phyloP scores from a whole-genome alignment of 2,888 invertebrate genomes.

The Zeuzera pyrina region DNA sequence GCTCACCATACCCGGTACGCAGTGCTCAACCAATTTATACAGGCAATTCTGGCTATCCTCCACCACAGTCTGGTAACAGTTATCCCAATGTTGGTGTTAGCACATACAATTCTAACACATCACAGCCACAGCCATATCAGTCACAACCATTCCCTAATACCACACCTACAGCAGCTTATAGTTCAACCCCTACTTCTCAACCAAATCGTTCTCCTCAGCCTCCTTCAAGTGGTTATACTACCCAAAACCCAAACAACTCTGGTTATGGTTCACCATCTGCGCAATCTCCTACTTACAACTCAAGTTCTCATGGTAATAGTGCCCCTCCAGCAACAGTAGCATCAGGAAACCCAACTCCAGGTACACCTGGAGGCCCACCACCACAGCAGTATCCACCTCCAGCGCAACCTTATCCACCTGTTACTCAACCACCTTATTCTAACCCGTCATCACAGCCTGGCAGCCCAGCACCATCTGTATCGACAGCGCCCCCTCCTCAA shows the following conservation, averaged over 20 bases:
- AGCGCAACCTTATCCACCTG: conserved; percentile 72
- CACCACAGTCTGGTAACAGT: conserved; percentile 53
- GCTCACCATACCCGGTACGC: conserved; percentile 58
- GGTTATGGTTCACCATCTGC: conserved; percentile 78
- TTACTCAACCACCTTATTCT: conserved; percentile 72
- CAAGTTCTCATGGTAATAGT: conserved; percentile 70
- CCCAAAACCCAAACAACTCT: conserved; percentile 68
- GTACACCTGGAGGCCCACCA: conserved; percentile 66
- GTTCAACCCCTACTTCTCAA: conserved; percentile 65
- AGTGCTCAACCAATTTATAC: conserved; percentile 58
- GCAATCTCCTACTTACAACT: conserved; percentile 76
- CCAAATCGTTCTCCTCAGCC: conserved; percentile 73
- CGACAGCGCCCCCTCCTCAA: conserved; percentile 72
- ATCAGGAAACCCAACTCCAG: conserved; percentile 61
- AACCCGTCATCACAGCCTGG: conserved; percentile 70
- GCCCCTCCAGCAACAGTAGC: conserved; percentile 63
- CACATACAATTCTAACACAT: conserved; percentile 59
- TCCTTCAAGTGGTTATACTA: conserved; percentile 67
- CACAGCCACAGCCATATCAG: conserved; percentile 65
- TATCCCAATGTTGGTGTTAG: conserved; percentile 65
- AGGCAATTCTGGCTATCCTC: conserved; percentile 61
- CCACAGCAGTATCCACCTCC: conserved; percentile 77
- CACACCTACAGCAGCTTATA: conserved; percentile 67
- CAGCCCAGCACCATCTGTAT: conserved; percentile 63
- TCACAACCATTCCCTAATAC: conserved; percentile 65